phyloP scores from a whole-genome alignment of 2,888 invertebrate species.

The Caradrina clavipalpis region DNA sequence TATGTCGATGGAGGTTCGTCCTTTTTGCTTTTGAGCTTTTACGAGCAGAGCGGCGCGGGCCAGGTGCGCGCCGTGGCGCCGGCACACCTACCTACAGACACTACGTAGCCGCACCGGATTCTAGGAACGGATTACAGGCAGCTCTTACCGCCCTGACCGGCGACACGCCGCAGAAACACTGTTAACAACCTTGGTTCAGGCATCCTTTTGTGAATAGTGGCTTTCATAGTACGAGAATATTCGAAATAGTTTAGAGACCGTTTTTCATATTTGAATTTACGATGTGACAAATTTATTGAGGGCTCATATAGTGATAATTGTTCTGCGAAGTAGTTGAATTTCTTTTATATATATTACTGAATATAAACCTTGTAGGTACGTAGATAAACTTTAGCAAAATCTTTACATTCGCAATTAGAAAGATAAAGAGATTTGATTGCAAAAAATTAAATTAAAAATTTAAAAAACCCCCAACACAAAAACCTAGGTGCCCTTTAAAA shows the following conservation, averaged over 20 bases:
- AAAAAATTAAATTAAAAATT: too few species aligned
- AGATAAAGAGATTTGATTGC: too few species aligned
- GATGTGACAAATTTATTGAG: background rate
- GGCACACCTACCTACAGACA: background rate
- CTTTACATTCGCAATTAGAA: too few species aligned
- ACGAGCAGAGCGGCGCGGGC: background rate
- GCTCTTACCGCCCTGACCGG: background rate
- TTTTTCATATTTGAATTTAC: background rate
- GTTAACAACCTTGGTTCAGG: slow-evolving; percentile 6
- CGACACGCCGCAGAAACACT: slow-evolving; percentile 8
- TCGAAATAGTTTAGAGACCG: slow-evolving; percentile 4
- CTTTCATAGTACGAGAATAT: slow-evolving; percentile 9
- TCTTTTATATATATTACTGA: background rate
- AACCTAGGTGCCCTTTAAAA: too few species aligned
- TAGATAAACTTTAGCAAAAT: too few species aligned
- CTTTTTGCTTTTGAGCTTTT: slow-evolving; percentile 2
- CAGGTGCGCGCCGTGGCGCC: background rate
- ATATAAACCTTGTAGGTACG: too few species aligned
- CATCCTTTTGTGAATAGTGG: slow-evolving; percentile 21
- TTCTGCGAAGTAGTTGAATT: background rate
- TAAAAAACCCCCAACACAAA: too few species aligned
- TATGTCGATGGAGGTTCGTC: background rate
- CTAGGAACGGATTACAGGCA: background rate
- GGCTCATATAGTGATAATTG: background rate
- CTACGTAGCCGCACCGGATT: slow-evolving; percentile 1